Evolutionary conservation across 2,113 vertebrate species (phyloP), one percentile per base, ranked within the genome.

Genomic region (Menura novaehollandiae): DNA sequence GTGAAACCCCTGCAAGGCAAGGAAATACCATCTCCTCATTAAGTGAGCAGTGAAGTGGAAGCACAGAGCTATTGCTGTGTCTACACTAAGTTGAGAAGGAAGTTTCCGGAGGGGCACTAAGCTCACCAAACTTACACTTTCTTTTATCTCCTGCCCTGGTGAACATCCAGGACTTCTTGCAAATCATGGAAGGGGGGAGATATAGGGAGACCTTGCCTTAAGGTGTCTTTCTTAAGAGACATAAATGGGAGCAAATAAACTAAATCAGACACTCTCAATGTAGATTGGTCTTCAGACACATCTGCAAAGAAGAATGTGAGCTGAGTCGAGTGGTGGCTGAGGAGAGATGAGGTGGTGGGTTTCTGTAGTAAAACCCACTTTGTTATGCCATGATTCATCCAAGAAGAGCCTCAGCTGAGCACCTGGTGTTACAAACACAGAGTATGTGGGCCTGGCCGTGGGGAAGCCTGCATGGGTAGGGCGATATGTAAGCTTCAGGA

Each of bases 371-470:
- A 72, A 82, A 1, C 1, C 9, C 4, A 9, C 14, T 46, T 79
- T 43, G 2, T 33, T 66, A 21, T n/a, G 5, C 2, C 7, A 5
- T 19, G 10, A 39, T 59, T 32, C 15, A 33, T 20, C 13, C 55
- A 26, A 23, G 16, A 89, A 55, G 14, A 76, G 6, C 6, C 21
- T 76, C 2, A 4, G 7, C 2, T 1, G 0, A 6, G 7, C 15
- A 24, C 12, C 5, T 51, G 13, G 4, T 67, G 17, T 11, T 39
- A 20, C 4, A 7, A 81, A 28, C 10, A 24, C 6, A 9, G 1
- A 17, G 4, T 7, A 4, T 27, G 3, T 67, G 18, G 28, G 8
- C 13, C 59, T 49, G 26, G 13, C 2, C 12, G 14, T 0, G 0
- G 14, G 3, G 15, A 11, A 56, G 3, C 13, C 16, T 59, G 5